Evolutionary conservation across 2,113 vertebrate species (phyloP), one percentile per base, ranked within the genome.

Genomic region (Austrofundulus limnaeus): DNA sequence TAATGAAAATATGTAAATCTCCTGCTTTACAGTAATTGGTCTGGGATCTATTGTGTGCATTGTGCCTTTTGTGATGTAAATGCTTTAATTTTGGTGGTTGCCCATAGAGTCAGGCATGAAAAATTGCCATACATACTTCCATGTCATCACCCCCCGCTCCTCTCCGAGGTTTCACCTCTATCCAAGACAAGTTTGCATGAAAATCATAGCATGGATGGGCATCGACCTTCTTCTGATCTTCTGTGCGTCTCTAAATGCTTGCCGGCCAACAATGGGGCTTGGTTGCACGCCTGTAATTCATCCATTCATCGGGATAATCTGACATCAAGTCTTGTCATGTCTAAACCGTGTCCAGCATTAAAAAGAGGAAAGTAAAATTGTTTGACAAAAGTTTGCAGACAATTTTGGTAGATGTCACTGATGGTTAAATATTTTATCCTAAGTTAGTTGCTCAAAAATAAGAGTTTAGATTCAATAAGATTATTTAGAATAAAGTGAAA

Each of bases 61-160:
- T 85, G 73, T 83, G 57, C 20, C 75, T 80, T 88, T 92, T 92
- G 84, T 90, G 66, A 92, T 92, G 90, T 82, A 88, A 92, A 90
- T 88, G 1, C 0, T 55, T 54, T 45, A 78, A 77, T 76, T 83
- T 63, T 85, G 68, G 72, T 2, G 71, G 65, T 85, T 80, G 80
- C 19, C 56, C 43, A 39, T 64, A 73, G 78, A 75, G 68, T 56
- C 75, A 59, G 58, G 66, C 20, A 14, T 54, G 53, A 50, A 48
- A 68, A 64, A 83, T 53, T 67, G 56, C 55, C 61, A 74, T 61
- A 84, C 83, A 87, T 85, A 83, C 82, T 78, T 84, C 78, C 81
- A 77, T 86, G 77, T 82, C 75, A 85, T 86, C 77, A 78, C 46
- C 68, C n/a, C 37, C 42, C 42, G 28, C 43, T 49, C 68, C 41